These are phyloP conservation scores for Danionella cerebrum DNA, from an alignment of 2,113 vertebrate species.

Conservation along the genomic window DNA sequence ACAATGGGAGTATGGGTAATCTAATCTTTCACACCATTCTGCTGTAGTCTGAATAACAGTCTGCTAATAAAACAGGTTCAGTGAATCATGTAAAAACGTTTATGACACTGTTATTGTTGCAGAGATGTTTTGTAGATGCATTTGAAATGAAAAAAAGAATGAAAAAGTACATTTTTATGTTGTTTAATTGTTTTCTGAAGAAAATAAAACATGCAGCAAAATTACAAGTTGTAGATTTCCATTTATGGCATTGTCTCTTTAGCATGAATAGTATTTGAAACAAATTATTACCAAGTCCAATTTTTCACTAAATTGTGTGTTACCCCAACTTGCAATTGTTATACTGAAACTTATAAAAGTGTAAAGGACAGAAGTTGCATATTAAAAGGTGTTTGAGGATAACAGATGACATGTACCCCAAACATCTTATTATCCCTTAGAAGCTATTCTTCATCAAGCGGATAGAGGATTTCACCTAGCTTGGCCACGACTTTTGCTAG, in stretches of 20 bases:
- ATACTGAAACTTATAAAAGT: too few species aligned
- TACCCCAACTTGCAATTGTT: too few species aligned
- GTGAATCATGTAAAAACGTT: background rate
- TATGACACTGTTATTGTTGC: background rate
- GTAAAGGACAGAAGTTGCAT: background rate
- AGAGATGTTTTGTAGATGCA: background rate
- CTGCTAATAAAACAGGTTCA: background rate
- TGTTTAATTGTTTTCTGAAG: background rate
- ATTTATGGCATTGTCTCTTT: background rate
- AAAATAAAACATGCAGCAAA: background rate
- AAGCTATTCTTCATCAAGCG: conserved; percentile 1
- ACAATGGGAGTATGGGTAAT: background rate
- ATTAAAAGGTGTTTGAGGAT: background rate
- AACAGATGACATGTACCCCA: background rate
- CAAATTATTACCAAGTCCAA: too few species aligned
- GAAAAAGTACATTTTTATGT: background rate
- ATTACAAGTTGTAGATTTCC: background rate
- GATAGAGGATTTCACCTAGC: conserved; percentile 11
- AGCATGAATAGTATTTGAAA: too few species aligned
- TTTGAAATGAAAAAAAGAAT: background rate
- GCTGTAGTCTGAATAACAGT: background rate
- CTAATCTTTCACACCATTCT: background rate
- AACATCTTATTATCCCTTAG: background rate
- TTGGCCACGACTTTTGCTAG: background rate
- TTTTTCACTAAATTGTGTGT: too few species aligned